These are phyloP conservation scores for Dendroctonus ponderosae DNA, from an alignment of 1,140 invertebrate species.

Conservation along the genomic window DNA sequence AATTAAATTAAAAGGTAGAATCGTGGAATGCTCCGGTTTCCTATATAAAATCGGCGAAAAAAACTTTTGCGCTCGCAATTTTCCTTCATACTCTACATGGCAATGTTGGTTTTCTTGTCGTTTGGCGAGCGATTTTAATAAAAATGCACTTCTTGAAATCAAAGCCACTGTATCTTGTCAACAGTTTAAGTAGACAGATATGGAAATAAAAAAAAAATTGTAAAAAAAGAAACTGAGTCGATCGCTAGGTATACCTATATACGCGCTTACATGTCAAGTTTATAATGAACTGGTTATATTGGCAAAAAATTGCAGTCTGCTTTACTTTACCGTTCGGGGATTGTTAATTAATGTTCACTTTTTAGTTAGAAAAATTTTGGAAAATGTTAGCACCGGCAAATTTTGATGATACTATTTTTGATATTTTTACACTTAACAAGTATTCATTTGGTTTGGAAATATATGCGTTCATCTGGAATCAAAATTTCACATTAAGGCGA, in stretches of 20 bases:
- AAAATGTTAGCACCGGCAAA: too few relatives aligned
- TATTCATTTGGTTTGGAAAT: too few relatives aligned
- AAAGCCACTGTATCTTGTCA: conserved; percentile 21
- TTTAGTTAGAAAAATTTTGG: too few relatives aligned
- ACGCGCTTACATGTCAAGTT: conserved; percentile 25
- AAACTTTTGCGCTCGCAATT: conserved; percentile 8
- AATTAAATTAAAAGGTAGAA: conserved; percentile 24
- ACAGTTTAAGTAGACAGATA: conserved; percentile 23
- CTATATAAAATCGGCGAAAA: conserved; percentile 9
- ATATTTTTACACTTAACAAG: too few relatives aligned
- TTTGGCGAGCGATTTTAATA: conserved; percentile 14
- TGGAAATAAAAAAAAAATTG: conserved; percentile 26
- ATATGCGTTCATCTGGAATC: too few relatives aligned
- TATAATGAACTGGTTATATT: conserved; percentile 20
- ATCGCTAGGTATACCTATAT: conserved; percentile 5
- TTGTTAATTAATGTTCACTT: conserved; percentile 2
- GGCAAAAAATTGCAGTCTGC: conserved; percentile 10
- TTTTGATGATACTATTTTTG: too few relatives aligned
- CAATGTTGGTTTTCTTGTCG: conserved; percentile 10
- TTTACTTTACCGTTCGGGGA: conserved; percentile 6
- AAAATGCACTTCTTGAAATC: conserved; percentile 31
- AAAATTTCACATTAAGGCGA: too few relatives aligned
- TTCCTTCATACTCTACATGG: conserved; percentile 24
- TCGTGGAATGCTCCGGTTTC: conserved; percentile 22
- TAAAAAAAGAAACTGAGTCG: conserved; percentile 8